Percentiles rank a stretch among this genome's conserved stretches.
Conservation (phyloP, 2,888 invertebrate genomes). For the Spialia ferax region DNA sequence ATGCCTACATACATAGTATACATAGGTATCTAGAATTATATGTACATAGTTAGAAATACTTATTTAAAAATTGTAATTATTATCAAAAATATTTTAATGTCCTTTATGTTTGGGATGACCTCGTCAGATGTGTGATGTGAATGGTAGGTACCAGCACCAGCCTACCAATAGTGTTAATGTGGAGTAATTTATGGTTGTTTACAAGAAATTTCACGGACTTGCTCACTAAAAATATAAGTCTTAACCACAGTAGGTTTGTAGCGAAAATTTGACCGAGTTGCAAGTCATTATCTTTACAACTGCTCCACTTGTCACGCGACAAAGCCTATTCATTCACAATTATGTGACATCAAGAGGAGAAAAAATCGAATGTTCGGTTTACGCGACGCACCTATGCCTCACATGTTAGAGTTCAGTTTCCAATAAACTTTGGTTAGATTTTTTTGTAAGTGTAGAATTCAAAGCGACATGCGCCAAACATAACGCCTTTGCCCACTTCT, state of each 20-base stretch:
- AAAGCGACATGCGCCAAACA: slow-evolving; percentile 74
- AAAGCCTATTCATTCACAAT: slow-evolving; percentile 73
- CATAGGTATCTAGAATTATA: too few relatives aligned
- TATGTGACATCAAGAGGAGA: slow-evolving; percentile 5
- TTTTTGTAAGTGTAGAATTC: slow-evolving; percentile 50
- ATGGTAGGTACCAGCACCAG: too few relatives aligned
- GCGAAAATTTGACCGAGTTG: slow-evolving; percentile 17
- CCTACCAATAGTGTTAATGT: too few relatives aligned
- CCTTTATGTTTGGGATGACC: too few relatives aligned
- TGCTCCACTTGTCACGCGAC: slow-evolving; percentile 76
- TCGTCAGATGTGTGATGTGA: too few relatives aligned
- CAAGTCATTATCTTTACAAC: slow-evolving; percentile 52
- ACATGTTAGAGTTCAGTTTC: slow-evolving; percentile 24
- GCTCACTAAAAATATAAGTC: neutral
- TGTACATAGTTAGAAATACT: too few relatives aligned
- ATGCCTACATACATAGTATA: too few relatives aligned
- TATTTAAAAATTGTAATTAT: too few relatives aligned
- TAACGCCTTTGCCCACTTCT: slow-evolving; percentile 72
- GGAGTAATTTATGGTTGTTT: too few relatives aligned
- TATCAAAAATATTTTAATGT: too few relatives aligned
- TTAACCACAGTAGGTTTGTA: slow-evolving; percentile 9
- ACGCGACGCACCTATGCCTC: slow-evolving; percentile 13
- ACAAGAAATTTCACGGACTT: neutral
- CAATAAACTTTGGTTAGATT: slow-evolving; percentile 25
- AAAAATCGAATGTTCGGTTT: neutral